Evolutionary conservation across 2,113 vertebrate species (phyloP), one percentile per base, ranked within the genome.

Genomic region (Cacatua alba): DNA sequence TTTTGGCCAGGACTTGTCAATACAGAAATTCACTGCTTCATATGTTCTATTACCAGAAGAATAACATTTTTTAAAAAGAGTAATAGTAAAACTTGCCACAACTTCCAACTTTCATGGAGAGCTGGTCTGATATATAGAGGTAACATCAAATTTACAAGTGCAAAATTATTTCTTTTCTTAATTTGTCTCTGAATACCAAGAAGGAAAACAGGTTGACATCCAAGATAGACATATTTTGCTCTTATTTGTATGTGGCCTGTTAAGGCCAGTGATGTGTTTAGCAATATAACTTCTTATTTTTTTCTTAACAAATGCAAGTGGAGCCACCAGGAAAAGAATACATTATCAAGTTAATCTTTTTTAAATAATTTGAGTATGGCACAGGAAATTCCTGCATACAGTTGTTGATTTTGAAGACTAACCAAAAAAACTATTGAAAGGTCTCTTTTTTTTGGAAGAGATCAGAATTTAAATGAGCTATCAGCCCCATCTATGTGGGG

Each of bases 1-100:
- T 98, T 96, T 98, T 98, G 98, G 98, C 98, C 48, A 78, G 59
- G 55, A 46, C 70, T 90, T 95, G 77, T 97, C 96, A 96, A 91
- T 97, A 96, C 62, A 96, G 95, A 93, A 97, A 95, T 96, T 94
- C 88, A 48, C 89, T 95, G 41, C 59, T 95, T 97, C 74, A 23
- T 96, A 83, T 89, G 91, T 91, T 88, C 88, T 96, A 86, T 97
- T 97, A 97, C 97, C 90, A 96, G 74, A n/a, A 96, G 81, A 97
- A 96, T 97, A 97, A 92, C 86, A 90, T 62, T 81, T 80, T 11
- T 2, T 2, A 55, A 91, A 67, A 52, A 88, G 95, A 78, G 19
- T 46, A 79, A 80, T 62, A 87, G 67, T 93, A 62, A 91, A 95
- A 88, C 57, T 37, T 93, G 65, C 39, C 55, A 43, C 57, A 53